A percentile compares a stretch with the other conserved stretches of the same genome.
Conservation (phyloP, 2,888 invertebrate species). For the Himalopsyche japonica region DNA sequence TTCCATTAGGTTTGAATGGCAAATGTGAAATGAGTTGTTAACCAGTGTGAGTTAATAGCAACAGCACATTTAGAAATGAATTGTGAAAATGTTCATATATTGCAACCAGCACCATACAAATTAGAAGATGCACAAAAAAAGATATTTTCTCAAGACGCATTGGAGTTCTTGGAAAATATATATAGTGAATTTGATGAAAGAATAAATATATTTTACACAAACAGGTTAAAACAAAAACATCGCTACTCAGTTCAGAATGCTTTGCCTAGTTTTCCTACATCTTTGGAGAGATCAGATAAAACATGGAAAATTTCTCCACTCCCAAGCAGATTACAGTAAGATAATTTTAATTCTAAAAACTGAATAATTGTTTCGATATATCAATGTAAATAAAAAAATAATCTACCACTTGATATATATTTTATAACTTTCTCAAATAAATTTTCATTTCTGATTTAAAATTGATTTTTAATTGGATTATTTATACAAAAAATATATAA, state of each 20-base stretch:
- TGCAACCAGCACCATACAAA: conserved; percentile 59
- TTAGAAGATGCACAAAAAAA: conserved; percentile 59
- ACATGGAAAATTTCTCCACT: conserved; percentile 65
- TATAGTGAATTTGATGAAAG: conserved; percentile 56
- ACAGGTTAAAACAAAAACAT: conserved; percentile 50
- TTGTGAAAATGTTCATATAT: conserved; percentile 46
- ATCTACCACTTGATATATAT: not conserved
- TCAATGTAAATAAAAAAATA: no score
- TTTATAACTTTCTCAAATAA: not conserved
- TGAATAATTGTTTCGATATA: no score
- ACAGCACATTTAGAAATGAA: not conserved
- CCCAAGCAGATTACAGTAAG: conserved; percentile 58
- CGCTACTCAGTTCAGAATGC: conserved; percentile 43
- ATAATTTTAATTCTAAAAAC: not conserved
- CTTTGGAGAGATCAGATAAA: conserved; percentile 51
- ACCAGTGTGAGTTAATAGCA: not conserved
- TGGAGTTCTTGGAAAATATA: conserved; percentile 61
- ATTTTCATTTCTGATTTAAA: not conserved
- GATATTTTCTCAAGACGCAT: conserved; percentile 61
- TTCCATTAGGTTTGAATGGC: no score
- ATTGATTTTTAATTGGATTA: not conserved
- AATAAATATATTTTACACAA: conserved; percentile 55
- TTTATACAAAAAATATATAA: no score
- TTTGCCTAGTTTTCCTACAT: conserved; percentile 34
- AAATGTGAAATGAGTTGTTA: not conserved